A percentile compares a stretch with the other conserved stretches of the same genome.
phyloP scores from a whole-genome alignment of 37 sponge, comb jelly and placozoan species.

The Haliclona indistincta region DNA sequence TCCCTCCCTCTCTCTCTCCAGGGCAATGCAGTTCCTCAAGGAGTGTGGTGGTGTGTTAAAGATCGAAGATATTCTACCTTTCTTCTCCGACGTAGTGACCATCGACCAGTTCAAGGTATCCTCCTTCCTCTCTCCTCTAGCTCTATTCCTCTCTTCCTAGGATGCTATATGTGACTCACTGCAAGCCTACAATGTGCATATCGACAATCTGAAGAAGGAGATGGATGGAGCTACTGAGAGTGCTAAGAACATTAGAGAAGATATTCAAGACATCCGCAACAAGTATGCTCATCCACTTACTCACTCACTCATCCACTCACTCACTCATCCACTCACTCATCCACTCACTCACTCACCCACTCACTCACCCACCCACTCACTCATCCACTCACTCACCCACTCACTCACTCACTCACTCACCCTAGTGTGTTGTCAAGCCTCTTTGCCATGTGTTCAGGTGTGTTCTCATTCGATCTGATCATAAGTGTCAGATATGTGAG shows the following conservation, averaged over 20 bases:
- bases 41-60: constrained; percentile 82
- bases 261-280: constrained; percentile 88
- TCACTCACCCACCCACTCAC: too few relatives aligned
- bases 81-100: constrained; percentile 90
- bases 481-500: constrained; percentile 80
- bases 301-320: too few relatives aligned
- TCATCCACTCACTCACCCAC: too few relatives aligned
- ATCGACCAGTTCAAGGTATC: constrained; percentile 94
- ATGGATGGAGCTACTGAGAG: constrained; percentile 94
- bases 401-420: too few relatives aligned
- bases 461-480: constrained; percentile 60
- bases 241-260: constrained; percentile 82
- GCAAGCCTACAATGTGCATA: constrained; percentile 85
- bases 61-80: constrained; percentile 96
- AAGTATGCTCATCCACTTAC: too few relatives aligned
- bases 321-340: too few relatives aligned
- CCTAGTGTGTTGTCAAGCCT: constrained; percentile 36
- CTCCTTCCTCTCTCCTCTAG: constrained; percentile 4
- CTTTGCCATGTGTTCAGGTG: constrained; percentile 40
- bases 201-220: constrained; percentile 80
- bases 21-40: constrained; percentile 80
- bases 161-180: constrained; percentile 94
- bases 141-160: constrained; percentile 37
- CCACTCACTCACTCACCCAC: too few relatives aligned
- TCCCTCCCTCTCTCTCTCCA: constrained; percentile 10